A percentile compares a stretch with the other conserved stretches of the same genome.
Evolutionary conservation across 2,797 vertebrate genomes (phyloP).

Genomic region (Sebastes jordani): DNA sequence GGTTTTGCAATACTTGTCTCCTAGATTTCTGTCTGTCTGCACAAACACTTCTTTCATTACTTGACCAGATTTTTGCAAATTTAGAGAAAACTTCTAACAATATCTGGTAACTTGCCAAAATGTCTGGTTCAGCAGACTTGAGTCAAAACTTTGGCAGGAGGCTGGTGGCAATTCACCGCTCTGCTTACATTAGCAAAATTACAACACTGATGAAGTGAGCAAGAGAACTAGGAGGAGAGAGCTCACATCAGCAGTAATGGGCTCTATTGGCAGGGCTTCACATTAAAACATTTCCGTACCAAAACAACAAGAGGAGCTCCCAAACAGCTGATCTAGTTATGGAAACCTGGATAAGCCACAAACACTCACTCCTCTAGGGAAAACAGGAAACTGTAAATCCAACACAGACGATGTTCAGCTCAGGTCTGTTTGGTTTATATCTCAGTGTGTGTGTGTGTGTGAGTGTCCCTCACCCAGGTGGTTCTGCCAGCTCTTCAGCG

Average conservation of each 20-base stretch:
- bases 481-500: conserved; percentile 97
- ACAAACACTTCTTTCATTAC: not conserved
- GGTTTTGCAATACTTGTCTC: not conserved
- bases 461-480: conserved; percentile 87
- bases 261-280: not conserved
- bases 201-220: not conserved
- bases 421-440: not conserved
- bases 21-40: not conserved
- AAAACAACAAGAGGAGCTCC: conserved; percentile 2
- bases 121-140: conserved; percentile 9
- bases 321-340: not conserved
- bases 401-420: too few species aligned
- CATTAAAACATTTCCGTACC: not conserved
- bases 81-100: not conserved
- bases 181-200: not conserved
- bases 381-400: not conserved
- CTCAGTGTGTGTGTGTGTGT: too few species aligned
- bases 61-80: not conserved
- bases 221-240: not conserved
- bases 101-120: not conserved
- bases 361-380: not conserved
- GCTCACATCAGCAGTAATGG: not conserved
- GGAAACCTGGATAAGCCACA: not conserved
- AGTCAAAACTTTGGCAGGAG: not conserved
- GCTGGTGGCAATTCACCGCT: not conserved